Conservation (phyloP, 2,888 invertebrate genomes). For the Campoletis raptor region DNA sequence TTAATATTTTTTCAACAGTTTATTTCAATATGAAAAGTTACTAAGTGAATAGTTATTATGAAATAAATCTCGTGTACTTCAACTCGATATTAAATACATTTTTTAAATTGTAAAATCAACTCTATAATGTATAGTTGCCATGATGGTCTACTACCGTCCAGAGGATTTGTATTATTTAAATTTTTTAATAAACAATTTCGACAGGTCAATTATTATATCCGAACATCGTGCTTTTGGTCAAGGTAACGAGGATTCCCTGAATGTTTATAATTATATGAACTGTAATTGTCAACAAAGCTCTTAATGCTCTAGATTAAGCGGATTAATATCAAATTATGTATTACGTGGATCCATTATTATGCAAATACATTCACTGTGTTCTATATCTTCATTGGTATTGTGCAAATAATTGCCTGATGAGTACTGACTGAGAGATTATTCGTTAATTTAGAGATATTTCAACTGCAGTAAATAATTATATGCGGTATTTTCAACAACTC, state of each 20-base stretch:
- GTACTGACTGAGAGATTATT: not conserved
- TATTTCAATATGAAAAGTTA: too few relatives aligned
- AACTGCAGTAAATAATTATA: not conserved
- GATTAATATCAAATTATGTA: slow-evolving; percentile 40
- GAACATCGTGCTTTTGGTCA: not conserved
- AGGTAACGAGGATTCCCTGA: not conserved
- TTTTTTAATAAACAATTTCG: slow-evolving; percentile 4
- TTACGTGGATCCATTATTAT: slow-evolving; percentile 2
- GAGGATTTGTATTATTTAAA: not conserved
- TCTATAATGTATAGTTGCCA: not conserved
- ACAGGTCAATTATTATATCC: not conserved
- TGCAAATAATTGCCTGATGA: not conserved
- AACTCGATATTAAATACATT: not conserved
- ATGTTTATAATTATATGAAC: not conserved
- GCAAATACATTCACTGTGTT: slow-evolving; percentile 3
- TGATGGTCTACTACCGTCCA: not conserved
- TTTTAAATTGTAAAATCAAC: not conserved
- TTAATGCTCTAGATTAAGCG: not conserved
- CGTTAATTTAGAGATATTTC: not conserved
- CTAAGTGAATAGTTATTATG: too few relatives aligned
- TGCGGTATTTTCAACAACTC: not conserved
- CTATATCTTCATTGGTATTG: not conserved
- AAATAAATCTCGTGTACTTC: too few relatives aligned
- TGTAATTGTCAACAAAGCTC: not conserved
- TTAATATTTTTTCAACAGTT: too few relatives aligned